Percentiles rank a stretch among this genome's conserved stretches.
Evolutionary conservation across 2,888 invertebrate genomes (phyloP).

Genomic region (Torymus auratus): DNA sequence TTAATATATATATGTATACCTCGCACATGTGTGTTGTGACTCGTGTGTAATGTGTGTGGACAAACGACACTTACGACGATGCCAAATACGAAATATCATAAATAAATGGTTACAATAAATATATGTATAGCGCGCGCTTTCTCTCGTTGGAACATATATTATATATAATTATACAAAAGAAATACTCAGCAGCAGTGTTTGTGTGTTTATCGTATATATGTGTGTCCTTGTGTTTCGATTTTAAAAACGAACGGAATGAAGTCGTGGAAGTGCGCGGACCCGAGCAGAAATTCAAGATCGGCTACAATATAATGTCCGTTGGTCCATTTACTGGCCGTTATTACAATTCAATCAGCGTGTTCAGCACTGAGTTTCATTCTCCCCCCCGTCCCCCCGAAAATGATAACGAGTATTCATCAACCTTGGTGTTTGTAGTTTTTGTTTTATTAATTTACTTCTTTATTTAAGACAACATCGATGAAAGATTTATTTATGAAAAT

Average conservation of each 20-base stretch:
- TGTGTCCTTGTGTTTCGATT: slow-evolving; percentile 17
- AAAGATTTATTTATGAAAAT: slow-evolving; percentile 31
- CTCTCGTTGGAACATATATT: slow-evolving; percentile 43
- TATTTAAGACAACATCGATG: slow-evolving; percentile 2
- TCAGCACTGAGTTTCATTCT: slow-evolving; percentile 1
- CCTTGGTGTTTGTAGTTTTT: slow-evolving; percentile 13
- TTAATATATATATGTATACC: background rate
- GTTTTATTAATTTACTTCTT: background rate
- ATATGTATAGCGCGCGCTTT: slow-evolving; percentile 32
- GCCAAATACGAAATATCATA: slow-evolving; percentile 58
- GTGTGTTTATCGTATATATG: background rate
- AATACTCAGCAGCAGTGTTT: slow-evolving; percentile 52
- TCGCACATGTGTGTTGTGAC: background rate
- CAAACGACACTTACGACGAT: slow-evolving; percentile 49
- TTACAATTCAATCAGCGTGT: slow-evolving; percentile 14
- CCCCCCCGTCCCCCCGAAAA: background rate
- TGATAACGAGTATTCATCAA: slow-evolving; percentile 13
- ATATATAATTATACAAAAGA: slow-evolving; percentile 48
- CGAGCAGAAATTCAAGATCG: slow-evolving; percentile 56
- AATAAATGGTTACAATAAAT: slow-evolving; percentile 57
- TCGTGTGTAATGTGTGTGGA: slow-evolving; percentile 20
- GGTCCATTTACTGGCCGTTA: slow-evolving; percentile 49
- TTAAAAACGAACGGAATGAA: slow-evolving; percentile 54
- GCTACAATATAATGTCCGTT: slow-evolving; percentile 16
- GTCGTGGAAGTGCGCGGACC: slow-evolving; percentile 53